Evolutionary conservation across 1,140 invertebrate genomes (phyloP).

Genomic region (Mizuhopecten yessoensis): DNA sequence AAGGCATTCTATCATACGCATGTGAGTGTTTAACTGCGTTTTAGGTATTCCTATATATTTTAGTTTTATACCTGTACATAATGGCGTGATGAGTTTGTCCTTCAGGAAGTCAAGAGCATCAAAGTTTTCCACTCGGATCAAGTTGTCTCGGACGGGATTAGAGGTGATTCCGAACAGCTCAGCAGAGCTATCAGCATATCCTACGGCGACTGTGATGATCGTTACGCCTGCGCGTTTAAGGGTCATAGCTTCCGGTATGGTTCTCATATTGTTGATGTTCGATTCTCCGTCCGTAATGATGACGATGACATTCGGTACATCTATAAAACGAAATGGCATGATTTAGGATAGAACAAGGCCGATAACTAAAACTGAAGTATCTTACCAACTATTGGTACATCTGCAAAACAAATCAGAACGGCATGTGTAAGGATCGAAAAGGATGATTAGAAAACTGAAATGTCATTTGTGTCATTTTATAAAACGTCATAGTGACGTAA

Average conservation of each 20-base stretch:
- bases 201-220: conserved; percentile 77
- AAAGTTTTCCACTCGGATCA: conserved; percentile 75
- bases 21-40: too few relatives aligned
- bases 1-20: too few relatives aligned
- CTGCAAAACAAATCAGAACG: too few relatives aligned
- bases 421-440: too few relatives aligned
- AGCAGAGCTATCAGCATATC: conserved; percentile 62
- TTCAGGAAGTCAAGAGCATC: conserved; percentile 69
- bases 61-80: conserved; percentile 73
- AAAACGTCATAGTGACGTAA: too few relatives aligned
- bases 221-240: conserved; percentile 74
- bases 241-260: conserved; percentile 73
- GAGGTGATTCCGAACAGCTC: conserved; percentile 77
- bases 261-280: conserved; percentile 74
- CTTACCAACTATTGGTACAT: too few relatives aligned
- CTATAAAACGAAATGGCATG: conserved; percentile 51
- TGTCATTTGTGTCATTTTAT: too few relatives aligned
- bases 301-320: conserved; percentile 76
- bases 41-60: too few relatives aligned
- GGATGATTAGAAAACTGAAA: too few relatives aligned
- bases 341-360: too few relatives aligned
- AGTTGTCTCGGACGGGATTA: conserved; percentile 72
- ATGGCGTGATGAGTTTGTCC: conserved; percentile 69
- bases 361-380: too few relatives aligned
- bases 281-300: conserved; percentile 80